phyloP scores from a whole-genome alignment of 2,113 vertebrate genomes.

The Enhydra lutris region DNA sequence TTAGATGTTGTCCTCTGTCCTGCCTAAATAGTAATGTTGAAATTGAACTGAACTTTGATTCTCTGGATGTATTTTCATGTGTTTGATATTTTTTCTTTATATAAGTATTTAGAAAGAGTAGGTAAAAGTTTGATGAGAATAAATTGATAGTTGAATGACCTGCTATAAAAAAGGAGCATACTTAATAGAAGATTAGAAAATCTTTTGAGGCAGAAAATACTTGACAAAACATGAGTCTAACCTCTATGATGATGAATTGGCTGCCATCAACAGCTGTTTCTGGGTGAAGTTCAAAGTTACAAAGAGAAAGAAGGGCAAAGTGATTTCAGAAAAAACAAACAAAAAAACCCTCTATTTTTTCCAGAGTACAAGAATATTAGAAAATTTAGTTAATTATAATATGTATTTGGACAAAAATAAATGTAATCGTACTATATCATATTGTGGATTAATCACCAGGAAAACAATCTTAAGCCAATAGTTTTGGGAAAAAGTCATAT shows the following conservation, averaged over 20 bases:
- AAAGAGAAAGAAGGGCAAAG: neutral
- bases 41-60: neutral
- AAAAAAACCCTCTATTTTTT: neutral
- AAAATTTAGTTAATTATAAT: slow-evolving; percentile 35
- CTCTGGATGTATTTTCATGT: slow-evolving; percentile 17
- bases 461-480: neutral
- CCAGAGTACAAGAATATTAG: neutral
- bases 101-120: slow-evolving; percentile 29
- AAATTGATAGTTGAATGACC: slow-evolving; percentile 26
- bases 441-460: neutral
- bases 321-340: neutral
- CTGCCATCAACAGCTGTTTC: neutral
- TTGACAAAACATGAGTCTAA: neutral
- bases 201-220: slow-evolving; percentile 49
- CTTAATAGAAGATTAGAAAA: slow-evolving; percentile 47
- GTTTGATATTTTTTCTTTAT: neutral
- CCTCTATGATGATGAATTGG: neutral
- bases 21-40: neutral
- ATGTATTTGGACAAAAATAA: neutral
- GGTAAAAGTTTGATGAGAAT: slow-evolving; percentile 25
- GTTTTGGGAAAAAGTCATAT: neutral
- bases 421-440: neutral
- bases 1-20: slow-evolving; percentile 28
- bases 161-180: slow-evolving; percentile 11
- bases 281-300: slow-evolving; percentile 21